Conservation (phyloP, 2,797 vertebrate species). For the Macropodus opercularis region DNA sequence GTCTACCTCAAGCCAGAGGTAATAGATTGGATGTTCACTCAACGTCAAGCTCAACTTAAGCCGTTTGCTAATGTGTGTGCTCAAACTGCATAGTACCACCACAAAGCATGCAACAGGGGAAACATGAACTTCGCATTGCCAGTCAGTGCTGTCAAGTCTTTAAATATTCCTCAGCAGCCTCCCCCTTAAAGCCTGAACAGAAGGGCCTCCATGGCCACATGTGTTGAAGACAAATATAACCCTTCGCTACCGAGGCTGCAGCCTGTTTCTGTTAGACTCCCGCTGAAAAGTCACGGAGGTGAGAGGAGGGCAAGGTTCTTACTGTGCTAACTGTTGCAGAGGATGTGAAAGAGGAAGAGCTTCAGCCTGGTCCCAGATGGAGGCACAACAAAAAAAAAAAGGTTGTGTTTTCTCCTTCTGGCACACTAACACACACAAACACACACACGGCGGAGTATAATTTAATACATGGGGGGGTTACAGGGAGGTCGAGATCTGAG, state of each 20-base stretch:
- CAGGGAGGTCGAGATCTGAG: slow-evolving; percentile 30
- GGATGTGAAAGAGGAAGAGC: slow-evolving; percentile 68
- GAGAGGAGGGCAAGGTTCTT: slow-evolving; percentile 44
- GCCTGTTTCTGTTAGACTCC: slow-evolving; percentile 52
- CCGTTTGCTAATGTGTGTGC: not conserved
- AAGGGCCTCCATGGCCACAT: slow-evolving; percentile 60
- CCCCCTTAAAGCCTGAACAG: slow-evolving; percentile 39
- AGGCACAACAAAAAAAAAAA: slow-evolving; percentile 17
- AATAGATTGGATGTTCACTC: not conserved
- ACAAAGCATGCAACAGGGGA: slow-evolving; percentile 21
- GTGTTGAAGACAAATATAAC: slow-evolving; percentile 78
- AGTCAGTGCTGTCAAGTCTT: slow-evolving; percentile 60
- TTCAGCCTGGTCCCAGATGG: slow-evolving; percentile 41
- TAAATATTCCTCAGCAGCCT: slow-evolving; percentile 61
- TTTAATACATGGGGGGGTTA: slow-evolving; percentile 15
- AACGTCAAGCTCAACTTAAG: not conserved
- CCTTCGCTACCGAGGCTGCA: slow-evolving; percentile 42
- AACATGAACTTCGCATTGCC: slow-evolving; percentile 55
- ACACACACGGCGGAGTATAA: slow-evolving; percentile 14
- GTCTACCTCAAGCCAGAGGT: not conserved
- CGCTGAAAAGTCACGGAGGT: slow-evolving; percentile 54
- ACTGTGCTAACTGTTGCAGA: slow-evolving; percentile 31
- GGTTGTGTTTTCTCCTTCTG: slow-evolving; percentile 10
- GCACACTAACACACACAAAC: slow-evolving; percentile 13
- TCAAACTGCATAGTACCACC: not conserved